These are phyloP conservation scores for Psephotus haematonotus DNA, from an alignment of 2,113 vertebrate species.

Conservation along the genomic window DNA sequence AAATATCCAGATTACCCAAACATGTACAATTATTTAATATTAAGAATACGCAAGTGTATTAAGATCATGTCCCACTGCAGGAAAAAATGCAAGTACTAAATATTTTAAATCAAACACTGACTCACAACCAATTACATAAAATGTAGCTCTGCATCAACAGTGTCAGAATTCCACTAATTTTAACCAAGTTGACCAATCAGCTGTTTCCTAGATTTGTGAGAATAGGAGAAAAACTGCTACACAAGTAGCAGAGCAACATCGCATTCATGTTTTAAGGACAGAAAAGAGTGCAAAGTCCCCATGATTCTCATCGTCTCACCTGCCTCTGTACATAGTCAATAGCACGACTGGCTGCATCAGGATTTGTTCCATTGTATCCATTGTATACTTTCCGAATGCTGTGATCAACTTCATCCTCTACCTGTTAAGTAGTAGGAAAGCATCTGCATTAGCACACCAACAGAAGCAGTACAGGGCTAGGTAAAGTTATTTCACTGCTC, in stretches of 20 bases:
- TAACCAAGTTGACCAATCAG: background rate
- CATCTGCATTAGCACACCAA: background rate
- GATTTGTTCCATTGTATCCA: constrained; percentile 91
- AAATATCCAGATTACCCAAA: background rate
- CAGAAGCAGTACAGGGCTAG: background rate
- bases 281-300: background rate
- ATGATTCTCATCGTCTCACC: constrained; percentile 68
- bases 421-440: constrained; percentile 70
- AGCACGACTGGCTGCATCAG: constrained; percentile 93
- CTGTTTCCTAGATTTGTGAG: background rate
- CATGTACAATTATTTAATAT: background rate
- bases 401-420: constrained; percentile 91
- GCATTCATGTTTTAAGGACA: background rate
- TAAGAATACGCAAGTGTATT: background rate
- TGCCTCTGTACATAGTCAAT: constrained; percentile 98
- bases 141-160: background rate
- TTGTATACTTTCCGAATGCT: constrained; percentile 94
- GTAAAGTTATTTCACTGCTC: background rate
- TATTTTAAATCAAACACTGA: background rate
- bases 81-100: background rate
- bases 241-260: background rate
- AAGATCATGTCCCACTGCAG: background rate
- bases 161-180: background rate
- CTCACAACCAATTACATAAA: background rate
- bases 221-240: background rate